Base-by-base conservation (phyloP, 2,888 invertebrate genomes). In the Cephus nigrinus region DNA sequence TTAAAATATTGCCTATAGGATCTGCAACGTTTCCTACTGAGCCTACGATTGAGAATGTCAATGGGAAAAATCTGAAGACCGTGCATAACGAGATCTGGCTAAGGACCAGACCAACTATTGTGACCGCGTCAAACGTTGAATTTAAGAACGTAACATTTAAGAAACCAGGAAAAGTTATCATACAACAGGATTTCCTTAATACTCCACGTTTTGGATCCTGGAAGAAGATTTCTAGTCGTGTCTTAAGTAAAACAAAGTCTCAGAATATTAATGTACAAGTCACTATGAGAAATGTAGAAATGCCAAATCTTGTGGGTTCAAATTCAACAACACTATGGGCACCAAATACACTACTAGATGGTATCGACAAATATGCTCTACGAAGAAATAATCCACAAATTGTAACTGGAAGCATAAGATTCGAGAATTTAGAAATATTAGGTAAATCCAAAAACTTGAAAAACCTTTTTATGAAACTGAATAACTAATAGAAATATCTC, bases 321-420 rank as follows among this genome's bases (percentile, higher is more conserved):
- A 74, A 78, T 15, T 75, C 72, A 75, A 83, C 87, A 12, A 80
- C 5, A n/a, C 69, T 88, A 31, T 79, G 77, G 32, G 83, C 84
- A 36, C 82, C 80, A 2, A 69, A 75, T 32, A 32, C 81, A 23
- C 74, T 82, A n/a, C 84, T 94, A 75, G 87, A 90, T 11, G 89
- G 92, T 82, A 84, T 94, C 71, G 88, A 91, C 31, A 84, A 92
- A 30, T 92, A 93, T 84, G 93, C 94, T 80, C 91, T 94, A 74
- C 93, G 93, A 84, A 92, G 92, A 84, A 90, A 92, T 5, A 91
- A 89, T 77, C 85, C 92, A 35, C 94, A 94, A 90, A 89, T 86
- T 30, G 89, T 94, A 55, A 83, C 86, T 9, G 91, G 92, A 12
- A 87, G 88, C 74, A 88, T 93, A 80, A 84, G 89, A 68, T 93